A percentile compares a stretch with the other conserved stretches of the same genome.
phyloP scores from a whole-genome alignment of 2,888 invertebrate species.

The Colletes collaris region DNA sequence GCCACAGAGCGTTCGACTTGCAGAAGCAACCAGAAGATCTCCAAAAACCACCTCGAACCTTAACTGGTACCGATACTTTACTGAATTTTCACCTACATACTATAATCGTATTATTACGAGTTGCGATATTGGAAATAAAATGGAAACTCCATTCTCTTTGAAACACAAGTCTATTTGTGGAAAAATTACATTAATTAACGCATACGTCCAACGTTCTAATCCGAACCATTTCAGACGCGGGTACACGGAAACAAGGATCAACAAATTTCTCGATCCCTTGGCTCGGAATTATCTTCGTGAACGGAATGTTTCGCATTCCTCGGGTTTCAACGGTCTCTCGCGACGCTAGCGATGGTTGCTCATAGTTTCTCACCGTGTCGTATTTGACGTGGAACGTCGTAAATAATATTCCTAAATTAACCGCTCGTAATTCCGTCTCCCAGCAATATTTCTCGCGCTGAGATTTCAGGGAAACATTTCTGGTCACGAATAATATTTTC shows the following conservation, averaged over 20 bases:
- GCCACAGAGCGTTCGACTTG: neutral
- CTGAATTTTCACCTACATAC: too few relatives aligned
- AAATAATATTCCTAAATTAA: conserved; percentile 46
- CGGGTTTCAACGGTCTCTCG: conserved; percentile 6
- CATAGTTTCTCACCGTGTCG: conserved; percentile 19
- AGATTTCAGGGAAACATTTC: neutral
- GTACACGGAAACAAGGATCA: neutral
- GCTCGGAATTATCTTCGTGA: conserved; percentile 4
- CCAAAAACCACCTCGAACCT: too few relatives aligned
- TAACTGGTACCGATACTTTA: too few relatives aligned
- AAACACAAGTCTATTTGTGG: too few relatives aligned
- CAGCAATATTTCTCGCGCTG: conserved; percentile 12
- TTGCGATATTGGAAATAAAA: too few relatives aligned
- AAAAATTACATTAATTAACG: conserved; percentile 20
- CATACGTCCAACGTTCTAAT: conserved; percentile 11
- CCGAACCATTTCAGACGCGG: conserved; percentile 1
- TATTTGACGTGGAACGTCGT: conserved; percentile 21
- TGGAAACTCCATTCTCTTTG: too few relatives aligned
- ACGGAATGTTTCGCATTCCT: conserved; percentile 33
- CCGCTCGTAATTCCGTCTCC: conserved; percentile 18
- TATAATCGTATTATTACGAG: too few relatives aligned
- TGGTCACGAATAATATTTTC: too few relatives aligned
- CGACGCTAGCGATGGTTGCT: neutral
- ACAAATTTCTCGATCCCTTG: conserved; percentile 3
- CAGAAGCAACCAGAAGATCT: too few relatives aligned